Evolutionary conservation across 1,140 invertebrate genomes (phyloP), one percentile per base, ranked within the genome.

Genomic region (Drosophila saltans): DNA sequence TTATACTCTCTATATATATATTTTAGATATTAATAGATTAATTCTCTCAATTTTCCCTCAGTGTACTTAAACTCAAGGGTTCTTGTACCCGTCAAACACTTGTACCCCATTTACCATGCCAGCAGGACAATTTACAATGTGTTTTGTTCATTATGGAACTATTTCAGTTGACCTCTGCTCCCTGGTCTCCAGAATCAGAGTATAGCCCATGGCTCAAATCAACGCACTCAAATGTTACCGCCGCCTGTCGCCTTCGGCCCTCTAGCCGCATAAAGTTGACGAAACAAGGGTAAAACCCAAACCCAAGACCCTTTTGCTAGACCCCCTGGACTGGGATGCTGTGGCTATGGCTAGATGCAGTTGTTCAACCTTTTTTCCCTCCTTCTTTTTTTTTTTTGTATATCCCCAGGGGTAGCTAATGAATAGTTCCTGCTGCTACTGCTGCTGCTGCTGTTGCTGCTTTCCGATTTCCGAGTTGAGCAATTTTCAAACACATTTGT

Each of bases 141-240:
- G 84, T 89, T 89, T 86, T 89, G 84, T 89, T 89, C 84, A 89
- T 89, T 89, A 88, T 90, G 75, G 80, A 89, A 89, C 84, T 89
- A 89, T 89, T 89, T 66, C 66, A 59, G 84, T 71, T 89, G 84
- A 89, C 84, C 84, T 89, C 80, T 66, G 58, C 68, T 52, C 45
- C 45, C 45, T 21, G 45, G 10, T 2, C 56, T 59, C 63, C 58
- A 74, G 59, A 75, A 77, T 75, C 45, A 55, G 60, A 74, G 74
- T 62, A 70, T 66, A 76, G 77, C 83, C 75, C 68, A 57, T 74
- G 72, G 83, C 76, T 58, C 71, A 88, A 77, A 88, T 82, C 76
- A 77, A 80, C 66, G 69, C 83, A 86, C 72, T 82, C 84, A 68
- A 84, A 71, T 71, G 56, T 55, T 57, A 66, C 79, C 73, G 73